phyloP scores from a whole-genome alignment of 2,113 vertebrate species.

The Thalassarche chlororhynchos region DNA sequence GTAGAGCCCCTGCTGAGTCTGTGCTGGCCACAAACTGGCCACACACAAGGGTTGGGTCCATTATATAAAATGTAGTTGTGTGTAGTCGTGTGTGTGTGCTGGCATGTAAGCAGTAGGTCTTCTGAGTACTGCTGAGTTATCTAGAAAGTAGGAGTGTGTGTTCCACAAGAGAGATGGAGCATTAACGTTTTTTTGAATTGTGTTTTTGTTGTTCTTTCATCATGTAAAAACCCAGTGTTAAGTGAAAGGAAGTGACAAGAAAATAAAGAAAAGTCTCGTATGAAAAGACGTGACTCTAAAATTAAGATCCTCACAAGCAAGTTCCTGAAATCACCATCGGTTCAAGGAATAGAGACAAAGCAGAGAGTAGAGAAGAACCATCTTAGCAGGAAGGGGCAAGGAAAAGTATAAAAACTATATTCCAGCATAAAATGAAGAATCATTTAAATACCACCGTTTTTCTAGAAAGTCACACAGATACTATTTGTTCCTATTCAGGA shows the following conservation, averaged over 20 bases:
- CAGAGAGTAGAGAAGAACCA: not conserved
- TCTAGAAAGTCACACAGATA: not conserved
- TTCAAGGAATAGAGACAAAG: not conserved
- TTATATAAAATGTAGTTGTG: not conserved
- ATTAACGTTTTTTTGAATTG: not conserved
- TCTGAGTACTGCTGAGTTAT: not conserved
- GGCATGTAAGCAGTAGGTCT: not conserved
- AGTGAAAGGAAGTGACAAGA: not conserved
- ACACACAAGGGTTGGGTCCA: fast-evolving
- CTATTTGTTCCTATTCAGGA: not conserved
- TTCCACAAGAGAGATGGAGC: not conserved
- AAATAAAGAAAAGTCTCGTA: not conserved
- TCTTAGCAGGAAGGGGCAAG: not conserved
- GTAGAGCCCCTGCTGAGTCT: fast-evolving
- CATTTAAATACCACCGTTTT: not conserved
- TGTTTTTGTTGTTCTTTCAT: not conserved
- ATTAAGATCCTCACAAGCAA: not conserved
- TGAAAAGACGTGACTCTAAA: not conserved
- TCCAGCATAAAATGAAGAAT: not conserved
- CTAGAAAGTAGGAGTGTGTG: not conserved
- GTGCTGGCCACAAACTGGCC: not conserved
- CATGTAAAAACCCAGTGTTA: not conserved
- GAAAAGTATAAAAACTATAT: not conserved
- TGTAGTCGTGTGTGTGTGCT: not conserved
- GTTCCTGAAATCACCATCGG: not conserved